Percentiles rank a stretch among this genome's conserved stretches.
These are phyloP conservation scores for Henicopernis longicauda DNA, from an alignment of 2,113 vertebrate genomes.

Conservation along the genomic window DNA sequence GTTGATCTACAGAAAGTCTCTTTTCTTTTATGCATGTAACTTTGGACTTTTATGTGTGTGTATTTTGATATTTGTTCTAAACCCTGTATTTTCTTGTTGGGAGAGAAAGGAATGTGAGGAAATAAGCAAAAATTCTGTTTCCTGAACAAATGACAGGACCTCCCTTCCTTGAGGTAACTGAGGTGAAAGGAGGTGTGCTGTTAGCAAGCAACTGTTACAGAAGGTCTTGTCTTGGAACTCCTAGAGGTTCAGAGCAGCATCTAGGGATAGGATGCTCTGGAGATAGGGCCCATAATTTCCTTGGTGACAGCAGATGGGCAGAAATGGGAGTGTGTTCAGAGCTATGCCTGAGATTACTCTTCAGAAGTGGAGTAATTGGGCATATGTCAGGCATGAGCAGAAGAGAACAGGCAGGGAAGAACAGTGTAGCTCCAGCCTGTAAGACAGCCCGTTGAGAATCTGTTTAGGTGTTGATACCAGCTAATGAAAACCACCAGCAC, in stretches of 20 bases:
- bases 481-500: not conserved
- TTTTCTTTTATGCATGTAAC: not conserved
- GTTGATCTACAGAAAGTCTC: slow-evolving; percentile 38
- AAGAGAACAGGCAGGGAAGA: not conserved
- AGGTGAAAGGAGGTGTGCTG: not conserved
- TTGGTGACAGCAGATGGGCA: not conserved
- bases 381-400: not conserved
- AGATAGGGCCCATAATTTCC: not conserved
- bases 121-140: not conserved
- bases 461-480: not conserved
- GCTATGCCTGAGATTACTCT: not conserved
- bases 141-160: not conserved
- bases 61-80: not conserved
- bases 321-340: not conserved
- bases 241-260: not conserved
- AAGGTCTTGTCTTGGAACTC: not conserved
- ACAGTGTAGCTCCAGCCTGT: not conserved
- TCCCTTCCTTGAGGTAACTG: not conserved
- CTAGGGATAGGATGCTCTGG: not conserved
- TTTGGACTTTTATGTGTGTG: not conserved
- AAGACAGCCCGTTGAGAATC: not conserved
- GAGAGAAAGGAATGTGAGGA: not conserved
- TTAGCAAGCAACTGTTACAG: not conserved
- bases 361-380: not conserved
- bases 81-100: not conserved